phyloP scores from a whole-genome alignment of 2,797 vertebrate species.

The Heteromormyrus szaboi region DNA sequence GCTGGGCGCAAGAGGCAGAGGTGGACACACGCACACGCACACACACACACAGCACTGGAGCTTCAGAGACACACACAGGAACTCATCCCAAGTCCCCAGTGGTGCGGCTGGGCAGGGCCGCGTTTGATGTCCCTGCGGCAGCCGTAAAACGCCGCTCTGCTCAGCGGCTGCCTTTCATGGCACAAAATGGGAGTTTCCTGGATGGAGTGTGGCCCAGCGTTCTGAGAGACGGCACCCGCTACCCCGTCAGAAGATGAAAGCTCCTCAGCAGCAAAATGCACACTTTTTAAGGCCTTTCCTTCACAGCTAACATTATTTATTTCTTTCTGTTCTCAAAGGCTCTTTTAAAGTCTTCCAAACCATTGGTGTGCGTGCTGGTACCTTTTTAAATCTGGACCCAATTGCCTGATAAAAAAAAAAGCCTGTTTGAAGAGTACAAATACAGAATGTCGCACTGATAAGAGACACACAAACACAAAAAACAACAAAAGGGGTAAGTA shows the following conservation, averaged over 20 bases:
- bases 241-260: conserved; percentile 26
- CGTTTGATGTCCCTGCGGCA: not conserved
- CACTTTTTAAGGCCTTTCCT: conserved; percentile 18
- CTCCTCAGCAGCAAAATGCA: not conserved
- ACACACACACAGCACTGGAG: not conserved
- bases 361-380: conserved; percentile 16
- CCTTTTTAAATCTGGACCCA: conserved; percentile 20
- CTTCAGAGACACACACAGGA: not conserved
- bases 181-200: conserved; percentile 2
- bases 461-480: conserved; percentile 6
- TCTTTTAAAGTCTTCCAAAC: conserved; percentile 21
- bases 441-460: conserved; percentile 11
- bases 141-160: not conserved
- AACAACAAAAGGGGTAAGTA: not conserved
- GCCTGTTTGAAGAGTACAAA: conserved; percentile 19
- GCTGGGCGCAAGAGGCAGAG: not conserved
- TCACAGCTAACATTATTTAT: conserved; percentile 12
- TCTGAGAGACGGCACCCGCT: not conserved
- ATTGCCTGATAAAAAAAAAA: conserved; percentile 8
- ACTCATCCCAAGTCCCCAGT: not conserved
- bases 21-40: too few species aligned
- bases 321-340: conserved; percentile 25
- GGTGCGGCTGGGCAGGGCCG: not conserved
- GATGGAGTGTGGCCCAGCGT: not conserved
- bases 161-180: conserved; percentile 14